Percentiles rank a stretch among this genome's conserved stretches.
Conservation (phyloP, 2,888 invertebrate genomes). For the Catocala sponsa region DNA sequence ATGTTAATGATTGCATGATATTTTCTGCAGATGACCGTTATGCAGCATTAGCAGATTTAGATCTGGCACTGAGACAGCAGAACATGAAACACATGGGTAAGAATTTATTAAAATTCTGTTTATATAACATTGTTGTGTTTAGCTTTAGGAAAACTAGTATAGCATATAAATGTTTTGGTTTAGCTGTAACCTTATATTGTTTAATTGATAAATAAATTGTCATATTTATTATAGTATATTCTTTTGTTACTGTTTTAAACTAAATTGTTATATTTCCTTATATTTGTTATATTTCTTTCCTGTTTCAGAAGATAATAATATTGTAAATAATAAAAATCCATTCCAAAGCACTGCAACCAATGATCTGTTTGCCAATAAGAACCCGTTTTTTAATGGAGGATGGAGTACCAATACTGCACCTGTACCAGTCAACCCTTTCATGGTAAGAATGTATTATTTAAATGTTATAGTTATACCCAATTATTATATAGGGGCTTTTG, state of each 20-base stretch:
- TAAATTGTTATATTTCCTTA: conserved; percentile 12
- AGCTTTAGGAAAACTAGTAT: too few species aligned
- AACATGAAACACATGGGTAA: conserved; percentile 83
- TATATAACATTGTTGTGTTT: too few species aligned
- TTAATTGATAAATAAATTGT: too few species aligned
- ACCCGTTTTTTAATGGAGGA: conserved; percentile 82
- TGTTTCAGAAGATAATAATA: conserved; percentile 76
- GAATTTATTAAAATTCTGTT: too few species aligned
- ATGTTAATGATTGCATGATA: not conserved
- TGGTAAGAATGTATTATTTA: conserved; percentile 65
- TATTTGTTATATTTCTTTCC: too few species aligned
- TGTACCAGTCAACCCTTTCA: conserved; percentile 79
- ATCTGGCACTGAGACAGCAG: conserved; percentile 91
- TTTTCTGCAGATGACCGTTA: conserved; percentile 94
- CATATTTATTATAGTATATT: conserved; percentile 3
- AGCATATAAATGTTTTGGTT: too few species aligned
- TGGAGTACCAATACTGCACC: conserved; percentile 72
- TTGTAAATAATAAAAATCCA: conserved; percentile 79
- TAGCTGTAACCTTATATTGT: too few species aligned
- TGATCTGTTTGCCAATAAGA: conserved; percentile 80
- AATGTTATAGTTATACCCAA: not conserved
- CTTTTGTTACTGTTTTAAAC: not conserved
- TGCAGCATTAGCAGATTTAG: conserved; percentile 98
- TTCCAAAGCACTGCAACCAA: conserved; percentile 81
- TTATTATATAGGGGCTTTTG: too few species aligned